Base-by-base conservation (phyloP, 1,140 invertebrate genomes). In the Panonychus citri region DNA sequence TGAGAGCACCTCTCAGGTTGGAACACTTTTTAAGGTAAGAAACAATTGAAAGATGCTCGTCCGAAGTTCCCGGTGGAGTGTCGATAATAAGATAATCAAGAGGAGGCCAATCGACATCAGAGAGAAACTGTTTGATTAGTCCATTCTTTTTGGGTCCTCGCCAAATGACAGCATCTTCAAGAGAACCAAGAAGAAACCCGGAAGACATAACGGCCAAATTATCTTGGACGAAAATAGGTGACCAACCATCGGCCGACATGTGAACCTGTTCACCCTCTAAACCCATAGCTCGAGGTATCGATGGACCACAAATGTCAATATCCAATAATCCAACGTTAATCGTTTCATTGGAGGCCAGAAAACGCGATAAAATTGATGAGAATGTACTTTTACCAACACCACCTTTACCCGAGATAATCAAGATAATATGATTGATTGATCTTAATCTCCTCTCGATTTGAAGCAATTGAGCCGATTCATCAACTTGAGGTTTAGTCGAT, bases 341-440 rank as follows among this genome's bases (percentile, higher is more conserved):
- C 39, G 28, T 61, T 53, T 71, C 67, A 68, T 78, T 73, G 51
- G 65, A 71, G 37, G 90, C 85, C 49, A 97, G 69, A 40, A 76
- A 78, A 63, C 87, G 77, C 19, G 85, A 82, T 39, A 97, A 66
- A 53, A 89, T 77, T 0, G 83, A 80, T 30, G 87, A 85, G n/a
- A 96, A 76, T 30, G 73, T 71, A 57, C 70, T 74, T 62, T 72
- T 71, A 15, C 93, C 93, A 27, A 97, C 93, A 43, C 93, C 93
- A 2, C 93, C 93, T 76, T 98, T 98, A 0, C 93, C 93, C 10
- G 91, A 96, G 13, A 97, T 71, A 17, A 97, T 75, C 24, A 97
- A 68, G 58, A 96, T 78, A 70, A 96, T 89, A 65, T 90, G 75
- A 67, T 83, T 85, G 0, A 95, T 82, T 61, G 73, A 73, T n/a